Percentiles rank a stretch among this genome's conserved stretches.
Conservation (phyloP, 2,113 vertebrate species). For the Lepus europaeus region DNA sequence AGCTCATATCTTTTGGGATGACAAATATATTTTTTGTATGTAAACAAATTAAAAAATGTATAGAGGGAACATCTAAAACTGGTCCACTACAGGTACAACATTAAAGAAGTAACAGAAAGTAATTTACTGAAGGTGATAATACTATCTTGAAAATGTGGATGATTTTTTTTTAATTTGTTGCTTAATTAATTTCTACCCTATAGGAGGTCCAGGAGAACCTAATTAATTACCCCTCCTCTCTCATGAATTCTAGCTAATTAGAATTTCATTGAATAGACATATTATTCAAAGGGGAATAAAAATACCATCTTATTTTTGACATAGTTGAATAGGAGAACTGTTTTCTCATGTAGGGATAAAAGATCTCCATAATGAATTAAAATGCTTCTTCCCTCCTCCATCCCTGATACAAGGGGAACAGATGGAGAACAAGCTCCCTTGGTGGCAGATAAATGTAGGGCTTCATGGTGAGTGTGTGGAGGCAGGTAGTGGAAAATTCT, state of each 20-base stretch:
- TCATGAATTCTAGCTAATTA: slow-evolving; percentile 68
- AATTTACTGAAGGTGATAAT: not conserved
- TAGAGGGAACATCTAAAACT: not conserved
- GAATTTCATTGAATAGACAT: slow-evolving; percentile 51
- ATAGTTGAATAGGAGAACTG: not conserved
- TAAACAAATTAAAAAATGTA: not conserved
- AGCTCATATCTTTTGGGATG: not conserved
- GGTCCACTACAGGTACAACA: not conserved
- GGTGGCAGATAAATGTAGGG: not conserved
- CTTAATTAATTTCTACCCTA: slow-evolving; percentile 65
- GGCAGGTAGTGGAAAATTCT: not conserved
- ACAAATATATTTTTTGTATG: not conserved
- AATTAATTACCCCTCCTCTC: slow-evolving; percentile 30
- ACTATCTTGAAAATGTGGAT: not conserved
- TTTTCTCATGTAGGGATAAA: not conserved
- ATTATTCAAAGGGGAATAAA: slow-evolving; percentile 40
- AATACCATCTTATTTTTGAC: not conserved
- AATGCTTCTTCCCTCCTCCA: not conserved
- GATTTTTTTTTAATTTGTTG: not conserved
- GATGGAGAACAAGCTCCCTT: not conserved
- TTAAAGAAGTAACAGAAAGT: not conserved
- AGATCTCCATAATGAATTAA: not conserved
- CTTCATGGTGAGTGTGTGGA: not conserved
- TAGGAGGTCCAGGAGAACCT: slow-evolving; percentile 30
- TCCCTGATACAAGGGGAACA: not conserved